Conservation (phyloP, 2,888 invertebrate species). For the Acanthosepion lycidas region DNA sequence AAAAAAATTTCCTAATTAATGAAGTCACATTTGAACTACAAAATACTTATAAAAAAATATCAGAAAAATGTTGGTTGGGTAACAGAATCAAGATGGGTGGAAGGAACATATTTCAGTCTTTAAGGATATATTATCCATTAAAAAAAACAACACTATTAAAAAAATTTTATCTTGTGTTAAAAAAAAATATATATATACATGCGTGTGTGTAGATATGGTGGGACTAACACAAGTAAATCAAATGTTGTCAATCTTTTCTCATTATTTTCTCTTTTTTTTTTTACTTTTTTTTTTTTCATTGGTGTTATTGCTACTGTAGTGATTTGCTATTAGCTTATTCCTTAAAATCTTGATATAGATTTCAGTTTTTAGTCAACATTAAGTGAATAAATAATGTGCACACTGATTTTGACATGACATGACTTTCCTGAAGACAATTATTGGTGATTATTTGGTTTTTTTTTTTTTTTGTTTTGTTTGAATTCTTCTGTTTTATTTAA, state of each 20-base stretch:
- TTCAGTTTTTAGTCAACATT: not conserved
- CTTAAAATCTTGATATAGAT: not conserved
- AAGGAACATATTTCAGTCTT: not conserved
- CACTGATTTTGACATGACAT: not conserved
- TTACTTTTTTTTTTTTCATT: not conserved
- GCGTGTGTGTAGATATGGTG: not conserved
- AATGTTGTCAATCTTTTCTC: not conserved
- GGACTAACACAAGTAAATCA: not conserved
- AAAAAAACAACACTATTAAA: too few species aligned
- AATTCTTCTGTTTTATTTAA: not conserved
- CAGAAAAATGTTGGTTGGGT: not conserved
- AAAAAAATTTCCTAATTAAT: not conserved
- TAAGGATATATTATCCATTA: not conserved
- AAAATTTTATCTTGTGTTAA: too few species aligned
- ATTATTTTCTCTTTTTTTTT: not conserved
- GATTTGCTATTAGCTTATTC: not conserved
- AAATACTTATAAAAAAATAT: not conserved
- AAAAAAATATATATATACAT: too few species aligned
- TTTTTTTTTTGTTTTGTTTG: not conserved
- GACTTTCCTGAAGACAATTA: not conserved
- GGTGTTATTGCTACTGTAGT: slow-evolving; percentile 16
- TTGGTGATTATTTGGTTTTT: not conserved
- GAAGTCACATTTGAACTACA: not conserved
- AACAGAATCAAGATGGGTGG: not conserved
- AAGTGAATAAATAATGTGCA: not conserved